Base-by-base conservation (phyloP, 2,888 invertebrate genomes). In the Entomobrya multifasciata region DNA sequence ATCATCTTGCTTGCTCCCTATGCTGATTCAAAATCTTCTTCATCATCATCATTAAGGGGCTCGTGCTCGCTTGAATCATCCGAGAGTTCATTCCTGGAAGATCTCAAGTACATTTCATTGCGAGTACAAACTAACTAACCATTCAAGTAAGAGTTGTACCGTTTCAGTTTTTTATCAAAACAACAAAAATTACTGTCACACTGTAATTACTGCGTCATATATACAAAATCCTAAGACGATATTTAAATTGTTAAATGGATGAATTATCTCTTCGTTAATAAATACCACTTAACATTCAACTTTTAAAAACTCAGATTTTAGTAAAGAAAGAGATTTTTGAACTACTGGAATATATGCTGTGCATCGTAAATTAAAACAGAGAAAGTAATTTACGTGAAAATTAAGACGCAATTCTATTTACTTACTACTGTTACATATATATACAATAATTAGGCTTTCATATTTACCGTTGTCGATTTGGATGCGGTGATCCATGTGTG, bases 401-500 rank as follows among this genome's bases (percentile, higher is more conserved):
- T 36, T 36, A 6, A 36, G 36, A 36, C 8, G 36, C 4, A 36
- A 36, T 36, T 36, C 36, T 36, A 36, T 36, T 8, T 52, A 52
- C 3, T 13, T 47, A 47, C 52, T 52, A 17, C 52, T n/a, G 13
- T 15, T 52, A 52, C 15, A 52, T 17, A 17, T 52, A 4, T 52
- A 36, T 36, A 36, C 8, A 36, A 8, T 36, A 6, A 36, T 36
- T 36, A 36, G 4, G 4, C 36, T 74, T 36, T 30, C 55, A 27
- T 47, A 41, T 72, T 92, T 92, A 94, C 95, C 95, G 94, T 92
- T 95, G 96, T 92, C 96, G 87, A 81, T 91, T 95, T 41, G 96
- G 95, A 92, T 96, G 95, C 89, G 97, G 97, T 93, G 96, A 97
- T 91, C 96, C 95, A 90, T 97, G 93, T 78, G 95, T 94, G 91